Conservation (phyloP, 1,140 invertebrate species). For the Tetragnatha versicolor region DNA sequence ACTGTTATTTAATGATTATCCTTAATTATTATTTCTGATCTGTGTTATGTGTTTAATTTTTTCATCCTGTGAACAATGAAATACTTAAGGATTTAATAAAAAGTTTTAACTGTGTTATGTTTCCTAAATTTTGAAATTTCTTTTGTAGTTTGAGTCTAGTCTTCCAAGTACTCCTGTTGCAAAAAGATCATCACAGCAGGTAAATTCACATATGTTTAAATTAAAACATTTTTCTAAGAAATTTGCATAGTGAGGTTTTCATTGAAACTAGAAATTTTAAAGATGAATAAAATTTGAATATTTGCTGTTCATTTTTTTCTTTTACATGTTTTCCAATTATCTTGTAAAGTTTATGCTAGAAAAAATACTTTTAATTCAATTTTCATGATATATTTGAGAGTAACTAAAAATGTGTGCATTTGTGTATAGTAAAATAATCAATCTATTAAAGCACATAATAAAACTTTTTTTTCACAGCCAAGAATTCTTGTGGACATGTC, state of each 20-base stretch:
- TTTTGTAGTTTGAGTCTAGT: slow-evolving; percentile 49
- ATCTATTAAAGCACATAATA: too few relatives aligned
- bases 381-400: too few relatives aligned
- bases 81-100: background rate
- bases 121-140: background rate
- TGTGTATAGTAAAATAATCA: too few relatives aligned
- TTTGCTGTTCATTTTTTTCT: too few relatives aligned
- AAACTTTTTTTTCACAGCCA: slow-evolving; percentile 71
- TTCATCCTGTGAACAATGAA: background rate
- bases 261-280: too few relatives aligned
- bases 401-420: too few relatives aligned
- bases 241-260: too few relatives aligned
- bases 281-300: too few relatives aligned
- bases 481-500: slow-evolving; percentile 93
- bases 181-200: slow-evolving; percentile 85
- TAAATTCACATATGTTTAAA: slow-evolving; percentile 69
- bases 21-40: background rate
- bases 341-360: too few relatives aligned
- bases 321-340: too few relatives aligned
- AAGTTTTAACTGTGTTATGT: background rate
- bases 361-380: too few relatives aligned
- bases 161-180: slow-evolving; percentile 60
- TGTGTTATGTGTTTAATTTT: background rate
- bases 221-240: background rate
- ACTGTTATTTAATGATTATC: background rate